phyloP scores from a whole-genome alignment of 2,113 vertebrate genomes.

The Trematocara unimaculatum region DNA sequence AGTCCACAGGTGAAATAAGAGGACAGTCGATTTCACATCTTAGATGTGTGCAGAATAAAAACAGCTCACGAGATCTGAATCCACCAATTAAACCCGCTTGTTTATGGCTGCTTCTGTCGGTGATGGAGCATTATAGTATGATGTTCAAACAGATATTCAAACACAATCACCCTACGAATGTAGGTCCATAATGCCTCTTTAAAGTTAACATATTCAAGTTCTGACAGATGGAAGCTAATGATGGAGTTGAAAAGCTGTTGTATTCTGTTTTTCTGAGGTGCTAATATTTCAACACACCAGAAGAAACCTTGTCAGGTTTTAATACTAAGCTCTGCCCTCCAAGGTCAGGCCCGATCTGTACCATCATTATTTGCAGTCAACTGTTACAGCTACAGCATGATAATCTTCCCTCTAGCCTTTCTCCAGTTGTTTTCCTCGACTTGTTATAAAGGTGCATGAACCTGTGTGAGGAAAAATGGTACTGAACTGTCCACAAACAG shows the following conservation, averaged over 20 bases:
- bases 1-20: background rate
- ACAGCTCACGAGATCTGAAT: background rate
- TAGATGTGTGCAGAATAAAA: background rate
- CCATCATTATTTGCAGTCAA: background rate
- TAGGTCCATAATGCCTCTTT: background rate
- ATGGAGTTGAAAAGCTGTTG: background rate
- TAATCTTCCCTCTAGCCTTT: background rate
- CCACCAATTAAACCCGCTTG: background rate
- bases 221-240: background rate
- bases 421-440: background rate
- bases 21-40: background rate
- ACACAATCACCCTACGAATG: background rate
- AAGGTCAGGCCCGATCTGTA: conserved; percentile 5
- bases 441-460: background rate
- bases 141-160: background rate
- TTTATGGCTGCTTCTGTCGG: background rate
- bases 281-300: background rate
- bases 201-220: background rate
- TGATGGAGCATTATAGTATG: background rate
- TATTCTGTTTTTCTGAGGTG: background rate
- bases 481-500: background rate
- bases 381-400: background rate
- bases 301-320: background rate
- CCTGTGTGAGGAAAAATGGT: background rate
- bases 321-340: background rate